Percentiles rank a stretch among this genome's conserved stretches.
phyloP scores from a whole-genome alignment of 2,797 vertebrate species.

The Melanotaenia nigrans region DNA sequence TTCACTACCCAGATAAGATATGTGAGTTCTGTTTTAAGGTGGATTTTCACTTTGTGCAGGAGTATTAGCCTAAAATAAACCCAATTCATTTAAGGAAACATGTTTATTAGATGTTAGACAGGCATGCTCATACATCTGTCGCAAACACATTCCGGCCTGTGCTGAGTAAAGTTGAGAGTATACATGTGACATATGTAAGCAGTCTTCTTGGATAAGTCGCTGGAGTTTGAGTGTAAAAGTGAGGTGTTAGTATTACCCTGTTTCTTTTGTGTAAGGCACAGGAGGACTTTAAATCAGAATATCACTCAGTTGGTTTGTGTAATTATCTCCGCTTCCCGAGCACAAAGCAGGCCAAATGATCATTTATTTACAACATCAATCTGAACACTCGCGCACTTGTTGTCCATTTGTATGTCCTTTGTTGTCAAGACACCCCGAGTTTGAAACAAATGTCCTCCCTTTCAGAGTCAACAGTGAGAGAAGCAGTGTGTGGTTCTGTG shows the following conservation, averaged over 20 bases:
- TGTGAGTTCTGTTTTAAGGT: constrained; percentile 41
- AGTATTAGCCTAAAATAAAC: constrained; percentile 71
- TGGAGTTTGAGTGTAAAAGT: constrained; percentile 28
- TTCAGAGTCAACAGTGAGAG: constrained; percentile 55
- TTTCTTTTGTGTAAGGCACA: constrained; percentile 35
- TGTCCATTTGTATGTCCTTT: constrained; percentile 62
- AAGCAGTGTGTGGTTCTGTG: constrained; percentile 45
- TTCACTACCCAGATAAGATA: constrained; percentile 24
- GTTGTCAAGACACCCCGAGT: constrained; percentile 48
- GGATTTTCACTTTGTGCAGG: constrained; percentile 51
- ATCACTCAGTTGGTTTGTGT: constrained; percentile 33
- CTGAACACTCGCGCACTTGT: constrained; percentile 55
- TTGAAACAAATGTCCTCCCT: constrained; percentile 58
- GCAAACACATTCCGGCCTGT: constrained; percentile 50
- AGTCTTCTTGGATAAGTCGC: not conserved
- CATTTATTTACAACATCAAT: constrained; percentile 65
- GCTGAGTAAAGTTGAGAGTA: constrained; percentile 42
- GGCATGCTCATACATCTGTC: constrained; percentile 52
- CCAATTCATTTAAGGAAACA: constrained; percentile 62
- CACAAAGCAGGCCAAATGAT: constrained; percentile 29
- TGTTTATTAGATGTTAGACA: constrained; percentile 70
- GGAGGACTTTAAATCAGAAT: constrained; percentile 47
- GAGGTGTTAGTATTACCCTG: constrained; percentile 39
- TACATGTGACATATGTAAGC: constrained; percentile 28
- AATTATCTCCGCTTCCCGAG: constrained; percentile 54